phyloP scores from a whole-genome alignment of 1,140 invertebrate species.

The Achatina immaculata region DNA sequence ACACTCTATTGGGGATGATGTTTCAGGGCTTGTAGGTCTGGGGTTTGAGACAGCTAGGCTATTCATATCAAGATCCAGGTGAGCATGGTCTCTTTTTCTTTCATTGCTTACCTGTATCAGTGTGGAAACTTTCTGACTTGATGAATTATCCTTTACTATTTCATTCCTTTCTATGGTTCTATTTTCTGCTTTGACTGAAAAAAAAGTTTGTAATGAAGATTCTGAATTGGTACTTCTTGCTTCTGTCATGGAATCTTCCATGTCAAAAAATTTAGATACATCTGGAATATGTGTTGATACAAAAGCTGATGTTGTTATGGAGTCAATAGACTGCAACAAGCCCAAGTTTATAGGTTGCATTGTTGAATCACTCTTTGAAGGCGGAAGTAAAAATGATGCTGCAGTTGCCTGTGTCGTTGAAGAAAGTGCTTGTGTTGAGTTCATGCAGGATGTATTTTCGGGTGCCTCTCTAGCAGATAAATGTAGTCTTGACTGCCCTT shows the following conservation, averaged over 20 bases:
- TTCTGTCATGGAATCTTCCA: neutral
- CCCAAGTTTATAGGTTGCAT: neutral
- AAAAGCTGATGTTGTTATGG: no score
- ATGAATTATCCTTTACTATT: neutral
- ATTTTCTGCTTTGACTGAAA: neutral
- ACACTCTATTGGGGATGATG: constrained; percentile 38
- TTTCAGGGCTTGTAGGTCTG: constrained; percentile 38
- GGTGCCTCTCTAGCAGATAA: neutral
- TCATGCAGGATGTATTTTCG: neutral
- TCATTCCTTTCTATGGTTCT: neutral
- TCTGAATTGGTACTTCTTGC: neutral
- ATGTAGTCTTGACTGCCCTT: neutral
- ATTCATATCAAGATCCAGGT: constrained; percentile 36
- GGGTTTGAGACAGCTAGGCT: constrained; percentile 42
- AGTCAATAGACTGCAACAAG: no score
- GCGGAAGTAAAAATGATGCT: constrained; percentile 11
- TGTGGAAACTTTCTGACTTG: neutral
- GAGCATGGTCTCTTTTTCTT: constrained; percentile 32
- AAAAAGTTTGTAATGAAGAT: neutral
- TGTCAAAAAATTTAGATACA: neutral
- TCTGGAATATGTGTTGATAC: no score
- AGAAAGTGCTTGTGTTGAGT: neutral
- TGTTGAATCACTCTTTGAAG: neutral
- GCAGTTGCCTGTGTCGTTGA: neutral
- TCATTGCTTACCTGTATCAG: constrained; percentile 27